phyloP scores from a whole-genome alignment of 2,113 vertebrate species.

The Gambusia affinis region DNA sequence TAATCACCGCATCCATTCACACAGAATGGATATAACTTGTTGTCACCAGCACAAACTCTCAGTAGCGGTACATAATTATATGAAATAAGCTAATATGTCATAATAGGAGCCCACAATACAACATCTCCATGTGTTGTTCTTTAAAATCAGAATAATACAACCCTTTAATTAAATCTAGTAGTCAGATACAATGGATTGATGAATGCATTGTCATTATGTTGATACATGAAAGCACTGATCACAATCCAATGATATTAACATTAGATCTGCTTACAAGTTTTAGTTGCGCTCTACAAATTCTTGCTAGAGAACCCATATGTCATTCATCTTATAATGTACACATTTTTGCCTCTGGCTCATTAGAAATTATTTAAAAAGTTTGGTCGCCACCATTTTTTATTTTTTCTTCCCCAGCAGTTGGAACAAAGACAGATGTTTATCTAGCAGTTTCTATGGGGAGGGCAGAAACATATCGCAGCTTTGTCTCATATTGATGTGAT shows the following conservation, averaged over 20 bases:
- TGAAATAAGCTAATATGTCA: slow-evolving; percentile 1
- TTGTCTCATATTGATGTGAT: neutral
- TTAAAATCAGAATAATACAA: too few species aligned
- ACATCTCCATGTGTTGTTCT: neutral
- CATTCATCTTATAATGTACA: too few species aligned
- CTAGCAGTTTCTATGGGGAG: neutral
- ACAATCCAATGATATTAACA: too few species aligned
- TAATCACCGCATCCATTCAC: slow-evolving; percentile 5
- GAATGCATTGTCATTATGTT: too few species aligned
- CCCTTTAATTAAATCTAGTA: too few species aligned
- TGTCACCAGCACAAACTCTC: neutral
- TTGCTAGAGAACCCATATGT: too few species aligned
- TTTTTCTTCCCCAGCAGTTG: too few species aligned
- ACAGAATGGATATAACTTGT: slow-evolving; percentile 10
- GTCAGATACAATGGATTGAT: too few species aligned
- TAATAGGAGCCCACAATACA: neutral
- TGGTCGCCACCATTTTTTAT: neutral
- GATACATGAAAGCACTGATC: too few species aligned
- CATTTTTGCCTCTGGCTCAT: neutral
- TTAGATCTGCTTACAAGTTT: too few species aligned
- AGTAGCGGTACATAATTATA: slow-evolving; percentile 1
- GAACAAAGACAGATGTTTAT: slow-evolving; percentile 3
- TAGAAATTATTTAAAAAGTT: neutral
- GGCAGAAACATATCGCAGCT: neutral
- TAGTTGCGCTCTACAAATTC: too few species aligned